phyloP scores from a whole-genome alignment of 2,113 vertebrate species.

The Chaenocephalus aceratus region DNA sequence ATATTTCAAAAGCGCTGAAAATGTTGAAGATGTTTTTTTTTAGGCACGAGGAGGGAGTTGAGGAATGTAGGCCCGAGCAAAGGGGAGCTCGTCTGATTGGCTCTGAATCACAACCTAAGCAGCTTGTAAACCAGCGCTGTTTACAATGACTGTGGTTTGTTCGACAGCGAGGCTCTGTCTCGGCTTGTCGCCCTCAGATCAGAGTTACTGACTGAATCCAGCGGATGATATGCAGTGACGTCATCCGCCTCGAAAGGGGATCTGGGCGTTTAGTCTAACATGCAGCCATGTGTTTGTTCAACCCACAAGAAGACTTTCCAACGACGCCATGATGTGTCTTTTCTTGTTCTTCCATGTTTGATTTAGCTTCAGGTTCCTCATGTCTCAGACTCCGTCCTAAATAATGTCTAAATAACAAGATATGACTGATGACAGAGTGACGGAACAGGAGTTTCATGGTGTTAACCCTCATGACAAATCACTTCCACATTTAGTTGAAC shows the following conservation, averaged over 20 bases:
- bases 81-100: constrained; percentile 45
- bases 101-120: constrained; percentile 44
- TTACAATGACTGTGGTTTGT: constrained; percentile 27
- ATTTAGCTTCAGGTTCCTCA: background rate
- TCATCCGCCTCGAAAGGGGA: background rate
- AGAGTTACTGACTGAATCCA: background rate
- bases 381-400: background rate
- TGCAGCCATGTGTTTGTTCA: constrained; percentile 2
- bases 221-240: background rate
- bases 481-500: constrained; percentile 21
- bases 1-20: too few relatives aligned
- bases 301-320: constrained; percentile 22
- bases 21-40: background rate
- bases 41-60: background rate
- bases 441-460: too few relatives aligned
- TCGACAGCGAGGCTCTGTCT: constrained; percentile 3
- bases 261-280: background rate
- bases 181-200: constrained; percentile 8
- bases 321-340: background rate
- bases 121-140: background rate
- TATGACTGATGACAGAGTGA: background rate
- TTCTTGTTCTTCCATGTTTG: background rate
- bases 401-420: background rate
- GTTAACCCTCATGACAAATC: background rate
- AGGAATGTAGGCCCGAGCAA: constrained; percentile 37